phyloP scores from a whole-genome alignment of 2,113 vertebrate species.

The Syrrhaptes paradoxus region DNA sequence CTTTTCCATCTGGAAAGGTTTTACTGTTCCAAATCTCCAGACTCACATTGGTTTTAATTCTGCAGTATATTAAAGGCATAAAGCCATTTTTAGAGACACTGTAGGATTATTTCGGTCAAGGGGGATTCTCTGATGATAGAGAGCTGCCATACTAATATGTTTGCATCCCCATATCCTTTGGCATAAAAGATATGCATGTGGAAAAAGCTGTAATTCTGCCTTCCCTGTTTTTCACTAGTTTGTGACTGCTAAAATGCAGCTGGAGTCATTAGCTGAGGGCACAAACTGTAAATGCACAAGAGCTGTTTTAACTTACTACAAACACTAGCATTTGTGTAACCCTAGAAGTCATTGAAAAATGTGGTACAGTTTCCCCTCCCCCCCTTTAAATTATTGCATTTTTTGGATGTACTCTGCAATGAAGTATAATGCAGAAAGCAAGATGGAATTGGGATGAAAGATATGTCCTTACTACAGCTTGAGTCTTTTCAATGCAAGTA shows the following conservation, averaged over 20 bases:
- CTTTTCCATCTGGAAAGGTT: not conserved
- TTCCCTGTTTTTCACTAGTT: not conserved
- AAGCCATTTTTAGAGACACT: not conserved
- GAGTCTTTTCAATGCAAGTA: not conserved
- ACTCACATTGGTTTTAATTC: not conserved
- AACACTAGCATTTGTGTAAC: not conserved
- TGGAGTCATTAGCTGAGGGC: not conserved
- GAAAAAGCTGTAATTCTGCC: not conserved
- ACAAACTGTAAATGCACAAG: not conserved
- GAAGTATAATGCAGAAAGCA: not conserved
- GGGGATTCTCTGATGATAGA: not conserved
- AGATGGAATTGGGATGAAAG: not conserved
- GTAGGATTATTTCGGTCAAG: not conserved
- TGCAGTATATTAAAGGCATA: not conserved
- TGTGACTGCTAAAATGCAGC: not conserved
- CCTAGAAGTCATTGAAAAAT: not conserved
- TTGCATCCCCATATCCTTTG: not conserved
- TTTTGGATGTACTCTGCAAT: not conserved
- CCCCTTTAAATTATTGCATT: not conserved
- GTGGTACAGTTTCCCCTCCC: fast-evolving
- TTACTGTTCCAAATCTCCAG: slow-evolving; percentile 19
- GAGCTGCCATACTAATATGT: not conserved
- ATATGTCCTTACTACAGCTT: not conserved
- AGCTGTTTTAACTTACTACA: not conserved
- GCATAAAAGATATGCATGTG: not conserved